Evolutionary conservation across 2,797 vertebrate species (phyloP).

Genomic region (Brachyrhaphis roseni): DNA sequence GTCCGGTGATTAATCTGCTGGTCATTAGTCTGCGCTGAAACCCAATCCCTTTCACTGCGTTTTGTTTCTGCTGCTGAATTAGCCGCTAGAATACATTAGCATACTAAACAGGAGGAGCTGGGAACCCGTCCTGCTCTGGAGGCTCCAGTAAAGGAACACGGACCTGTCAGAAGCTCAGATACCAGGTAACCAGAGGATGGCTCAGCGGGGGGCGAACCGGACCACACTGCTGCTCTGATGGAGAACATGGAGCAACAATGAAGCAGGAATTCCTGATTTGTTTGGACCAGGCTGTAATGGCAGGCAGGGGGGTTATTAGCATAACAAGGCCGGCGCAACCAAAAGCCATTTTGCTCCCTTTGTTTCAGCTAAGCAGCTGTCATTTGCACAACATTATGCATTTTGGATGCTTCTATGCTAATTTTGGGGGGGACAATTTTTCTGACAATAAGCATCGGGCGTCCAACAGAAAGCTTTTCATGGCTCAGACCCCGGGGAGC

Average conservation of each 20-base stretch:
- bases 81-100: conserved; percentile 74
- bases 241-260: conserved; percentile 36
- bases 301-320: conserved; percentile 78
- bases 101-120: conserved; percentile 63
- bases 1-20: conserved; percentile 69
- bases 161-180: not conserved
- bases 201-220: not conserved
- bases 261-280: conserved; percentile 48
- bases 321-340: conserved; percentile 84
- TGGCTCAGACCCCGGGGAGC: conserved; percentile 89
- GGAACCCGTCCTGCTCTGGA: conserved; percentile 5
- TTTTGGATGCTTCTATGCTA: conserved; percentile 95
- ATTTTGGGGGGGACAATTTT: conserved; percentile 94
- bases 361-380: conserved; percentile 96
- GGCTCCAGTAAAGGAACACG: not conserved
- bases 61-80: conserved; percentile 70
- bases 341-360: conserved; percentile 88
- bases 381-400: conserved; percentile 92
- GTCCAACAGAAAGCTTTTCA: conserved; percentile 95
- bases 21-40: conserved; percentile 66
- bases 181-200: not conserved
- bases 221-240: conserved; percentile 13
- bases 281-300: conserved; percentile 41
- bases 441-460: conserved; percentile 91
- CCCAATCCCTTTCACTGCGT: conserved; percentile 53